These are phyloP conservation scores for Eonycteris spelaea DNA, from an alignment of 2,113 vertebrate genomes.

Conservation along the genomic window DNA sequence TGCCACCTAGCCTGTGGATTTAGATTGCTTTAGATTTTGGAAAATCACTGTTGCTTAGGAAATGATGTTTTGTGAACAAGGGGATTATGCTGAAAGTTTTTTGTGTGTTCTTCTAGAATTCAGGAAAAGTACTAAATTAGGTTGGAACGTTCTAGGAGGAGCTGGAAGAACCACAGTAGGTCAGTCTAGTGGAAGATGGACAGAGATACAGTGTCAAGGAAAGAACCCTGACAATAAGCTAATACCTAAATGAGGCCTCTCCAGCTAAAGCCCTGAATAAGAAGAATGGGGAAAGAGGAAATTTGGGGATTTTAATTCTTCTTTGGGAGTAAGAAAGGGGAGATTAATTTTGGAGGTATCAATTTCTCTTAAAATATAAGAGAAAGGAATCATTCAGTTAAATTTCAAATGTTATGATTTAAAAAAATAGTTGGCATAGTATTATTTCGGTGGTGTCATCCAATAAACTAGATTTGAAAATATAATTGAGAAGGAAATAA, in stretches of 20 bases:
- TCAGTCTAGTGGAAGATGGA: background rate
- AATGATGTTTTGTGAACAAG: background rate
- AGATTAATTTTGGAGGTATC: background rate
- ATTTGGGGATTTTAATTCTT: background rate
- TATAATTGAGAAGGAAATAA: background rate
- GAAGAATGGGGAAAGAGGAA: background rate
- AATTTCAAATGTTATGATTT: background rate
- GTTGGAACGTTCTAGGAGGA: background rate
- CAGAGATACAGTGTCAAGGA: background rate
- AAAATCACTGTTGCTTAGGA: background rate
- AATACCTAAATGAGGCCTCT: background rate
- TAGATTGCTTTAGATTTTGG: background rate
- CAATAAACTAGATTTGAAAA: constrained; percentile 6
- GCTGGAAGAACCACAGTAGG: background rate
- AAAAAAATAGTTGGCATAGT: background rate
- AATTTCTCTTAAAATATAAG: constrained; percentile 25
- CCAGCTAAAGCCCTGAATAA: background rate
- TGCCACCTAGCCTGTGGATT: background rate
- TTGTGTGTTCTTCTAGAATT: background rate
- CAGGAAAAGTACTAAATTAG: background rate
- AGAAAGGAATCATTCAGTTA: background rate
- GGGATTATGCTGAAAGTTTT: background rate
- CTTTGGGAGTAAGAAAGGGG: background rate
- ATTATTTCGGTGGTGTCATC: background rate
- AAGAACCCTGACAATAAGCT: background rate